Evolutionary conservation across 53 echinoderm and acorn worm species (phyloP), one percentile per base, ranked within the genome.

Genomic region (Zoroaster sp.): DNA sequence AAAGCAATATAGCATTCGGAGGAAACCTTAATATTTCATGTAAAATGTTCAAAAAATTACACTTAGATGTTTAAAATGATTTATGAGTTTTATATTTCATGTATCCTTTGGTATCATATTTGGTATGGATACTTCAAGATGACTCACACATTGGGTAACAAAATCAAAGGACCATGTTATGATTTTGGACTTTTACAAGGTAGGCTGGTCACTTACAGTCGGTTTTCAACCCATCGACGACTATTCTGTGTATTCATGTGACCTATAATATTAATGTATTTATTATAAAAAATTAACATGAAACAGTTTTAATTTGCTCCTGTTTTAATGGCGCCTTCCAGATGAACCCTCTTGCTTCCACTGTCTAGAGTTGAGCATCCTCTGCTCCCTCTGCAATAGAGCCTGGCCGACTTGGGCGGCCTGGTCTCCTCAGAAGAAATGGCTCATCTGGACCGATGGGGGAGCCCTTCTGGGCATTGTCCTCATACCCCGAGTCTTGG

Each of bases 401-500:
- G 15, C 66, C 41, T 2, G 81, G 23, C 25, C 81, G 66, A 7
- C 66, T 39, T 2, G 81, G 23, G 11, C 81, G 66, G 14, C 40
- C 66, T 32, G 67, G 38, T 40, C 81, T 40, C 25, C 81, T 42
- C 0, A 81, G 81, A 28, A 41, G 40, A 66, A 15, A 81, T 25
- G 66, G 43, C 11, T 66, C 66, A 31, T 81, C 81, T 0, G 54
- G 66, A 41, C 81, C 66, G 28, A 66, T 11, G 10, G 81, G 81
- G 6, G 81, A 81, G 28, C 44, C 44, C 28, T 81, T 81, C 40
- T 81, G 81, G 14, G 81, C 66, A 52, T 96, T 96, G 78, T 96
- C 97, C 36, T 96, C 97, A 52, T 94, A 96, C 17, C 97, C 97
- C 14, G 97, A 96, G 78, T 96, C 97, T 72, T 96, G 91, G 83